phyloP scores from a whole-genome alignment of 2,113 vertebrate species.

The Apodemus speciosus region DNA sequence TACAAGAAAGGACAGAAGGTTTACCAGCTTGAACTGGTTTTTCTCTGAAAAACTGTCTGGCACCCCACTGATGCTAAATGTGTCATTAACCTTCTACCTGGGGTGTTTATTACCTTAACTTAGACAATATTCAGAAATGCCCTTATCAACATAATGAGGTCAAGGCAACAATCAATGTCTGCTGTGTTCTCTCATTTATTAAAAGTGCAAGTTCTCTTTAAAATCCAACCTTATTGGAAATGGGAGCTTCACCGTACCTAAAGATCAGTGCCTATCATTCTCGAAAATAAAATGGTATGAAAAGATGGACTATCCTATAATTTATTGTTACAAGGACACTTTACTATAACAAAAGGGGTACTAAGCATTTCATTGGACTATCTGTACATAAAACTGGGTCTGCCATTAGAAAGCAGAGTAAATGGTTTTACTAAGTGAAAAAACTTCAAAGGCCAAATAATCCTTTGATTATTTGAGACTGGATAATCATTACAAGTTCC shows the following conservation, averaged over 20 bases:
- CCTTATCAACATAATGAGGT: constrained; percentile 82
- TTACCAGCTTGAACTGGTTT: constrained; percentile 71
- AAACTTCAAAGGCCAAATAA: background rate
- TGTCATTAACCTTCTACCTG: constrained; percentile 82
- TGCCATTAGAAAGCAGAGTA: background rate
- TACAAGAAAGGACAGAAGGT: constrained; percentile 33
- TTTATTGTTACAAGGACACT: background rate
- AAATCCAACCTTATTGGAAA: constrained; percentile 71
- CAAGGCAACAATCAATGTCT: constrained; percentile 83
- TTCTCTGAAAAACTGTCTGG: constrained; percentile 66
- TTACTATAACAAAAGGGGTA: background rate
- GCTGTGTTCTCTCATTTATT: constrained; percentile 78
- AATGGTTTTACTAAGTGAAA: background rate
- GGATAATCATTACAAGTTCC: constrained; percentile 9
- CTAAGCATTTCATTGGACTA: background rate
- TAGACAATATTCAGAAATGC: constrained; percentile 74
- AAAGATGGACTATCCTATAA: background rate
- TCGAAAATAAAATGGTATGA: background rate
- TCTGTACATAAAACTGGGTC: background rate
- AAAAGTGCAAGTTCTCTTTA: constrained; percentile 76
- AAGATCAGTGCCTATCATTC: background rate
- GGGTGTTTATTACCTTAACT: constrained; percentile 78
- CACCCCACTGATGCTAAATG: constrained; percentile 76
- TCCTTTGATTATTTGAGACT: background rate
- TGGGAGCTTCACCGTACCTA: background rate